A percentile compares a stretch with the other conserved stretches of the same genome.
These are phyloP conservation scores for Ormia ochracea DNA, from an alignment of 2,888 invertebrate species.

Conservation along the genomic window DNA sequence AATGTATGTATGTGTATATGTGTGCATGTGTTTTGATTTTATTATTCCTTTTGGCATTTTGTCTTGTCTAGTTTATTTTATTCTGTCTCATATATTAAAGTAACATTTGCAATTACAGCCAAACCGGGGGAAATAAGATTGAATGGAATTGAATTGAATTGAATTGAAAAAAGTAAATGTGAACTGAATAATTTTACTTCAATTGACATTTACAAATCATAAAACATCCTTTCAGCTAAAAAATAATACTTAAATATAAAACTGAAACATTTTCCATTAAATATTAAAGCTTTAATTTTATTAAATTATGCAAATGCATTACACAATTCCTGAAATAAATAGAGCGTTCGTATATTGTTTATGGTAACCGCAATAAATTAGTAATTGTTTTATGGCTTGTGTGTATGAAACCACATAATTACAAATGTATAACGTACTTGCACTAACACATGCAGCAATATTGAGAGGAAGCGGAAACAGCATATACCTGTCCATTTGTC, in stretches of 20 bases:
- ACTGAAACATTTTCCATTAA: no score
- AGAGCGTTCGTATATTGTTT: not conserved
- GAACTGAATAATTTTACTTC: not conserved
- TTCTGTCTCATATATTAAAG: conserved; percentile 31
- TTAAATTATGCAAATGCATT: not conserved
- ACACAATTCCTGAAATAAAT: no score
- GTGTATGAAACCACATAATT: conserved; percentile 1
- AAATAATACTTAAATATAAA: not conserved
- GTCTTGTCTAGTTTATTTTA: not conserved
- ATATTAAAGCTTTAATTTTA: not conserved
- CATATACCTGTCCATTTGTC: conserved; percentile 58
- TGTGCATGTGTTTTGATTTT: not conserved
- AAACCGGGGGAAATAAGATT: conserved; percentile 31
- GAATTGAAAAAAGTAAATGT: conserved; percentile 16
- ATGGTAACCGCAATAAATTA: conserved; percentile 49
- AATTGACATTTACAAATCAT: conserved; percentile 4
- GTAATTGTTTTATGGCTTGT: conserved; percentile 54
- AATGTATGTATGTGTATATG: no score
- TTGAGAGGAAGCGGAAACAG: conserved; percentile 59
- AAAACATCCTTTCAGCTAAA: not conserved
- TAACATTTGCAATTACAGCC: conserved; percentile 51
- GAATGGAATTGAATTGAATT: conserved; percentile 36
- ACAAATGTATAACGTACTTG: not conserved
- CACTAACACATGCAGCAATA: not conserved
- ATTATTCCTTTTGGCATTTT: not conserved